Base-by-base conservation (phyloP, 2,113 vertebrate genomes). In the Hippotragus niger region DNA sequence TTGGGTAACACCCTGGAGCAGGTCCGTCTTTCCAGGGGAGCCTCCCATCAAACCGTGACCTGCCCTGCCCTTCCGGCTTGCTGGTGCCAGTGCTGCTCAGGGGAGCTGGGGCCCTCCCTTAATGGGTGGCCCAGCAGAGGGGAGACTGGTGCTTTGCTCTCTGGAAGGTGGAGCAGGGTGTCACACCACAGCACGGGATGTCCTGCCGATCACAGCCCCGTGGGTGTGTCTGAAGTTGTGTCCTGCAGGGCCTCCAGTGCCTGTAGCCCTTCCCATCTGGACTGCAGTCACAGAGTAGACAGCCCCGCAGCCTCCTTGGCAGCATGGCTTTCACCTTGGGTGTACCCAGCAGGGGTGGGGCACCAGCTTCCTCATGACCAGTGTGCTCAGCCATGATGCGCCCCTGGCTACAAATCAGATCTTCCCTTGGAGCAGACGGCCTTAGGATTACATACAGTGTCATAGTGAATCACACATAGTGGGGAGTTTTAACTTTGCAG, bases 401-500 rank as follows among this genome's bases (percentile, higher is more conserved):
- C 23, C 17, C 6, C 21, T 27, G 25, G 40, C 67, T 36, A 15
- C 43, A 36, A 8, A 78, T n/a, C 74, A 86, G 45, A 33, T 25
- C 9, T 76, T 29, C 13, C 85, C 43, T 85, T 27, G 33, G 23
- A n/a, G 13, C 1, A 23, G 82, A 52, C 4, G 29, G 71, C 23
- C 60, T 47, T 16, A 29, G 52, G 78, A 53, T 52, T 52, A 47
- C 6, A 31, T 21, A n/a, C 33, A 27, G 1, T 14, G 71, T 43
- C 92, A 6, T 6, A 8, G 5, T 80, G 60, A 78, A 15, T 89
- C 82, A 57, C 23, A 12, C 16, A 2, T 45, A 53, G 76, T 17
- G 52, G 81, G 78, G 29, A 82, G 47, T 91, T 91, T 53, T 84
- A 76, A 50, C 47, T 94, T 47, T 74, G 74, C 64, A n/a, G 74